Base-by-base conservation (phyloP, 2,113 vertebrate species). In the Rhodinocichla rosea region DNA sequence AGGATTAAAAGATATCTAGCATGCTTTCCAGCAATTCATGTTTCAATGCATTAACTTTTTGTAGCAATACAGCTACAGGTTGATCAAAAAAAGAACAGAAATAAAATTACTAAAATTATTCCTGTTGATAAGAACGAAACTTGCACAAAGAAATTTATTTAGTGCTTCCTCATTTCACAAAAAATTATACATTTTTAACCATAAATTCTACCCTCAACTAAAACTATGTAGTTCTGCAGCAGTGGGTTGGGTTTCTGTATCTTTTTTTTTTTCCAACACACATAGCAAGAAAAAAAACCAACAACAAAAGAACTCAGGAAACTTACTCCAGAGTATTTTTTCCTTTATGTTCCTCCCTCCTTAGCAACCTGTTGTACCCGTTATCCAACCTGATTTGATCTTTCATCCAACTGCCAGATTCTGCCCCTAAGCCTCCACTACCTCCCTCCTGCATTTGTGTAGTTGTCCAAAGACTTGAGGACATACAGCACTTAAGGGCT, bases 401-500 rank as follows among this genome's bases (percentile, higher is more conserved):
- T 45, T 62, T 33, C 18, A 67, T 7, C 26, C 49, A 60, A 22
- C 28, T 2, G 1, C 16, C 19, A 20, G 19, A 18, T 55, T 52
- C 35, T 40, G 59, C 15, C 18, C 37, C 47, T 15, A 5, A 32
- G 23, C 10, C 18, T 13, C 44, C 15, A 4, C 6, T 11, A 7
- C 22, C 22, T 65, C 23, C 13, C 22, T 47, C 27, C 15, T 18
- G 64, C 50, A 52, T 32, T 32, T 9, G 12, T 8, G 35, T 28
- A 40, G 21, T 3, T 77, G 20, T 7, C 32, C 2, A 5, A 86
- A n/a, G 65, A 44, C 28, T 45, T 2, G 10, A 50, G 74, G 21
- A 13, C 5, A 6, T 1, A 8, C 9, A 52, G 4, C 33, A 50
- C 44, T 20, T 19, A 53, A 56, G 19, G 16, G 8, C 0, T 44